Evolutionary conservation across 2,797 vertebrate species (phyloP), one percentile per base, ranked within the genome.

Genomic region (Agapornis canus): DNA sequence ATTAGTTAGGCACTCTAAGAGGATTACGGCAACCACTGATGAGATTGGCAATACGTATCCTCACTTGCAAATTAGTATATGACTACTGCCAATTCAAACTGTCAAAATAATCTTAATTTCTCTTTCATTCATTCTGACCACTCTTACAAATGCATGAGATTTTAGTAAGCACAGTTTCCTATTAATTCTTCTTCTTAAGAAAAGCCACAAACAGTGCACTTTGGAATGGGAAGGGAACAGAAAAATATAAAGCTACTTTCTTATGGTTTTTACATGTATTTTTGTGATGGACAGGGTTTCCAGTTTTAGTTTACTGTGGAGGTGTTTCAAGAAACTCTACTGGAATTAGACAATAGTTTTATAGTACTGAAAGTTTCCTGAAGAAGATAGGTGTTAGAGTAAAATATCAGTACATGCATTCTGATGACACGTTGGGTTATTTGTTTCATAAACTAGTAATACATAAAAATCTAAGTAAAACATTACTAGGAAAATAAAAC

Each of bases 151-250:
- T 0, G 1, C 31, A 45, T 12, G 48, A 64, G 18, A 76, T 72
- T 59, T 87, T 43, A 71, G 7, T 43, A 57, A 35, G 2, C 0
- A 0, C 15, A 56, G n/a, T 68, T 60, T 31, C 45, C 32, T n/a
- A 56, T 86, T 65, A 75, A 47, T 77, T 9, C 10, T 57, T 29
- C 31, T 49, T 66, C 18, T 57, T 39, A 39, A 52, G 72, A 40
- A 70, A 45, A 72, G 56, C 20, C 10, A 51, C 22, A n/a, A n/a
- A 45, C 29, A 22, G 40, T 7, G 19, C 21, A 19, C 31, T 49
- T 31, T 0, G 0, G 8, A 7, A 11, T 4, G 3, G 10, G 4
- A 13, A 29, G 10, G 26, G 10, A 61, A 37, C 0, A 19, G n/a
- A 56, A 64, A 71, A 65, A 40, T 16, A n/a, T 54, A 11, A 63